Conservation (phyloP, 2,113 vertebrate species). For the Sigmodon hispidus region DNA sequence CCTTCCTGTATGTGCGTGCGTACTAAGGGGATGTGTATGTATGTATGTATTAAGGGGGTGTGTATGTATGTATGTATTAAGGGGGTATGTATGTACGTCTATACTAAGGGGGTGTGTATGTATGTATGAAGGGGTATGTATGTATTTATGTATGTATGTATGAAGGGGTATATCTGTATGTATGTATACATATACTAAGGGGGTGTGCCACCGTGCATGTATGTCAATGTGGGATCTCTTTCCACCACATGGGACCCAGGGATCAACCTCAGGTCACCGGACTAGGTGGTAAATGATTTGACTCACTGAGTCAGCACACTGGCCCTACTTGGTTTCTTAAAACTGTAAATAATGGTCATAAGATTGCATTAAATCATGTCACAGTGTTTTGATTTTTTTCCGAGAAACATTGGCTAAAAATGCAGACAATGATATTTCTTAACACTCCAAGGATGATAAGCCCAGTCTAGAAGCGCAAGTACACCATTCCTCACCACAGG, state of each 20-base stretch:
- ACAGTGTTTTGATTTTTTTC: neutral
- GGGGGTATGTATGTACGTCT: no score
- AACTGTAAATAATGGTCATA: neutral
- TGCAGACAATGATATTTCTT: neutral
- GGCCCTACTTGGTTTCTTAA: neutral
- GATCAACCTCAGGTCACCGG: neutral
- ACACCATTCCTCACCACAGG: neutral
- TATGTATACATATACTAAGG: neutral
- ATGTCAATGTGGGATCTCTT: neutral
- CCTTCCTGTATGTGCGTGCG: no score
- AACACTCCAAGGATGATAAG: neutral
- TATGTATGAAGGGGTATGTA: no score
- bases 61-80: no score
- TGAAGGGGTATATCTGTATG: no score
- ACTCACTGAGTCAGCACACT: neutral
- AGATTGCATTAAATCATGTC: neutral
- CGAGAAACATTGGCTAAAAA: neutral
- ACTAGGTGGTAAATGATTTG: neutral
- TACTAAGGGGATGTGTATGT: no score
- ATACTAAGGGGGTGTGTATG: no score
- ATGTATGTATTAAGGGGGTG: no score
- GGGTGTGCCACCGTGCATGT: neutral
- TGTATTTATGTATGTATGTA: no score
- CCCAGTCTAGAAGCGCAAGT: neutral
- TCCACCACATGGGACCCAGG: neutral